These are phyloP conservation scores for Plebejus melissa DNA, from an alignment of 2,888 invertebrate genomes.

Conservation along the genomic window DNA sequence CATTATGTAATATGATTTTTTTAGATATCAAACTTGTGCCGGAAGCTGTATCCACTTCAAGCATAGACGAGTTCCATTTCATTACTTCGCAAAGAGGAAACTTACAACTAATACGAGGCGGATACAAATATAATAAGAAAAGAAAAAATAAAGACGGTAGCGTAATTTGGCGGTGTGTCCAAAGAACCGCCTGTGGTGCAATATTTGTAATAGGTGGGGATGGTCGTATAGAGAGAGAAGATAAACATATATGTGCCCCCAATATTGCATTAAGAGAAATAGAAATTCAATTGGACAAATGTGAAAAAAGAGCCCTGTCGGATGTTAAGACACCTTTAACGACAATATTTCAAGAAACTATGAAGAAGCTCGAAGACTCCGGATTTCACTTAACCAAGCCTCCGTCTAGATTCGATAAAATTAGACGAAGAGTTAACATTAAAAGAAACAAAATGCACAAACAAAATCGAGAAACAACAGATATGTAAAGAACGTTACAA, in stretches of 20 bases:
- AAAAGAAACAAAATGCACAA: background rate
- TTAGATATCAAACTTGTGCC: background rate
- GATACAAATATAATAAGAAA: slow-evolving; percentile 7
- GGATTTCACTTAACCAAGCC: background rate
- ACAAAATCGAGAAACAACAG: background rate
- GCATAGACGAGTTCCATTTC: background rate
- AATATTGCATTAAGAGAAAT: slow-evolving; percentile 12
- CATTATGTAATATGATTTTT: background rate
- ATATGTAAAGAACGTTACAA: background rate
- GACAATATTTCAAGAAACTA: background rate
- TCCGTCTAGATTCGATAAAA: background rate
- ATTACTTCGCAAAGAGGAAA: slow-evolving; percentile 22
- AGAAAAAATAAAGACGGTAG: slow-evolving; percentile 18
- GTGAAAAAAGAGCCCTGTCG: slow-evolving; percentile 1
- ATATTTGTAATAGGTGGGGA: slow-evolving; percentile 11
- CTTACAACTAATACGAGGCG: background rate
- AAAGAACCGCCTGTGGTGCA: background rate
- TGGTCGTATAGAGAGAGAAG: slow-evolving; percentile 8
- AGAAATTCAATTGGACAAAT: slow-evolving; percentile 9
- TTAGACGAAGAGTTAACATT: background rate
- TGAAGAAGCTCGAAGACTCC: background rate
- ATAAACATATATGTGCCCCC: slow-evolving; percentile 18
- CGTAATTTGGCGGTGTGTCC: slow-evolving; percentile 7
- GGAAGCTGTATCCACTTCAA: background rate
- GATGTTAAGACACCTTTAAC: background rate